phyloP scores from a whole-genome alignment of 2,888 invertebrate genomes.

The Coelopa pilipes region DNA sequence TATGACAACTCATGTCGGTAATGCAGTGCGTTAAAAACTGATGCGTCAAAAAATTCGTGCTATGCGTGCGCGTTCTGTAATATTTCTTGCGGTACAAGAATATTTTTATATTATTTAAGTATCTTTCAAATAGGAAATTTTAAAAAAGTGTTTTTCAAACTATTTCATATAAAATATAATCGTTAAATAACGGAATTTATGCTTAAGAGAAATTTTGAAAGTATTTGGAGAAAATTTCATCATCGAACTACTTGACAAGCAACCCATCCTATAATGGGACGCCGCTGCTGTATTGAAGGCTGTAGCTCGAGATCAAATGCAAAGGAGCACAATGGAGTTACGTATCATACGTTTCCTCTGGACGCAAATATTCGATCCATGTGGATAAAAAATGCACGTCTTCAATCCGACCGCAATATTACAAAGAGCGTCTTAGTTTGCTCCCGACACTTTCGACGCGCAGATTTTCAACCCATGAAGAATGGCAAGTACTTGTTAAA shows the following conservation, averaged over 20 bases:
- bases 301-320: slow-evolving; percentile 62
- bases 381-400: slow-evolving; percentile 76
- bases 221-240: slow-evolving; percentile 39
- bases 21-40: too few species aligned
- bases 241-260: slow-evolving; percentile 19
- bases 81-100: too few species aligned
- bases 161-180: slow-evolving; percentile 9
- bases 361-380: slow-evolving; percentile 71
- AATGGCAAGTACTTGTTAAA: slow-evolving; percentile 75
- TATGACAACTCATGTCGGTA: too few species aligned
- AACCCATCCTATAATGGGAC: slow-evolving; percentile 58
- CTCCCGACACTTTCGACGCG: slow-evolving; percentile 79
- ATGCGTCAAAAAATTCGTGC: too few species aligned
- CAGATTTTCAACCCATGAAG: slow-evolving; percentile 78
- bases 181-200: slow-evolving; percentile 1
- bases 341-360: slow-evolving; percentile 80
- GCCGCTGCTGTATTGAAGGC: slow-evolving; percentile 62
- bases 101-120: neutral
- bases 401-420: slow-evolving; percentile 69
- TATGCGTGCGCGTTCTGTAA: too few species aligned
- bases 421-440: slow-evolving; percentile 75
- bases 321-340: slow-evolving; percentile 72
- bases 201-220: slow-evolving; percentile 25
- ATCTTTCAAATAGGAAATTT: neutral
- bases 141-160: neutral